Evolutionary conservation across 1,140 invertebrate species (phyloP), one percentile per base, ranked within the genome.

Genomic region (Pristionchus pacificus): DNA sequence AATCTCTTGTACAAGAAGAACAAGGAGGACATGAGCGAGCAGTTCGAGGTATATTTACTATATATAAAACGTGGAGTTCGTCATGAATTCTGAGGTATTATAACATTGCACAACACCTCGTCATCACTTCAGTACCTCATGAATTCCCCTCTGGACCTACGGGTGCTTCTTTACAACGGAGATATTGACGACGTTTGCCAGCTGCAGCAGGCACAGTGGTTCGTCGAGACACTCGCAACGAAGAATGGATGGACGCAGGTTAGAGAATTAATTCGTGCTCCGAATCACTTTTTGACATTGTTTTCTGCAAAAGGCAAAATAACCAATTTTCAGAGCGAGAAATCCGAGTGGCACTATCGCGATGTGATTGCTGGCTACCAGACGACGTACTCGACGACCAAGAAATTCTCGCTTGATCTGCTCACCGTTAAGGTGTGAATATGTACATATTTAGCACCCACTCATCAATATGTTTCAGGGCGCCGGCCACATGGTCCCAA

Each of bases 401-500:
- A 31, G 3, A 67, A 49, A 19, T 24, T 68, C 27, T 62, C 38
- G 1, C 60, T 72, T 29, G 38, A 68, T 30, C 65, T 72, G 2
- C 10, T 65, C 57, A 72, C 71, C 55, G 71, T 72, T 33, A 72
- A 72, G 55, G 64, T 65, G 15, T 24, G 24, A n/a, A n/a, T n/a
- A n/a, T n/a, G n/a, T n/a, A n/a, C n/a, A n/a, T 14, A 25, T 14
- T 61, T 61, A n/a, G n/a, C n/a, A n/a, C n/a, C n/a, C n/a, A n/a
- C n/a, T n/a, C n/a, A n/a, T n/a, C n/a, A n/a, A n/a, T n/a, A n/a
- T n/a, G 13, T 61, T 65, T 65, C 27, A 85, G 80, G 87, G 86
- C 30, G 83, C 87, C 72, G 87, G 87, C 65, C 87, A 88, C 79
- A 87, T 87, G 86, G 87, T 87, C 1, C 87, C 87, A 2, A 82